Evolutionary conservation across 2,888 invertebrate species (phyloP).

Genomic region (Chymomyza fuscimana): DNA sequence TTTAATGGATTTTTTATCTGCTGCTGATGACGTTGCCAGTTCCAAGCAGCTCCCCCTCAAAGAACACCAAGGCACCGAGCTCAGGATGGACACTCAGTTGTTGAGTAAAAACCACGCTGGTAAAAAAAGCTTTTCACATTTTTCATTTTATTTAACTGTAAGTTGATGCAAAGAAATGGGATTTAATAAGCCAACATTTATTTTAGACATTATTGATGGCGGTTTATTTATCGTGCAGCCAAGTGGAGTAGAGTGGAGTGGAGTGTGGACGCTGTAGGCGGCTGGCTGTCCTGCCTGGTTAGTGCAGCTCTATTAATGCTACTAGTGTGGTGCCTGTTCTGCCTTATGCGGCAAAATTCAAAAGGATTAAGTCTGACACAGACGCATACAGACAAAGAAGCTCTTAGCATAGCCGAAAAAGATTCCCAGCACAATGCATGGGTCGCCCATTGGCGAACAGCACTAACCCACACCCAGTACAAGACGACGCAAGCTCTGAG

Average conservation of each 20-base stretch:
- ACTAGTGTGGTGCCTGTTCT: conserved; percentile 9
- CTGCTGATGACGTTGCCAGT: conserved; percentile 44
- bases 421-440: conserved; percentile 68
- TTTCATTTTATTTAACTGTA: conserved; percentile 66
- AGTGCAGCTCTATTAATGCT: conserved; percentile 54
- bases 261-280: background rate
- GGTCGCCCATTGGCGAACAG: conserved; percentile 37
- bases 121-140: conserved; percentile 53
- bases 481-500: conserved; percentile 14
- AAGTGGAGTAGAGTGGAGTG: background rate
- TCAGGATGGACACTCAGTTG: background rate
- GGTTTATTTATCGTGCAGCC: conserved; percentile 57
- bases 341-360: conserved; percentile 75
- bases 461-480: background rate
- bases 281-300: conserved; percentile 12
- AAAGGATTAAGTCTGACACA: conserved; percentile 70
- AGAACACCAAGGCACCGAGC: conserved; percentile 8
- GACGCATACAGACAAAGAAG: conserved; percentile 23
- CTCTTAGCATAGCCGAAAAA: conserved; percentile 42
- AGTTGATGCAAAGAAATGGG: conserved; percentile 63
- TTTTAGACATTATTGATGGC: conserved; percentile 72
- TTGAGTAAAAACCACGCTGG: conserved; percentile 38
- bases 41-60: conserved; percentile 6
- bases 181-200: conserved; percentile 75
- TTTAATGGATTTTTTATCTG: conserved; percentile 76